These are phyloP conservation scores for Ceratina calcarata DNA, from an alignment of 1,140 invertebrate genomes.

Conservation along the genomic window DNA sequence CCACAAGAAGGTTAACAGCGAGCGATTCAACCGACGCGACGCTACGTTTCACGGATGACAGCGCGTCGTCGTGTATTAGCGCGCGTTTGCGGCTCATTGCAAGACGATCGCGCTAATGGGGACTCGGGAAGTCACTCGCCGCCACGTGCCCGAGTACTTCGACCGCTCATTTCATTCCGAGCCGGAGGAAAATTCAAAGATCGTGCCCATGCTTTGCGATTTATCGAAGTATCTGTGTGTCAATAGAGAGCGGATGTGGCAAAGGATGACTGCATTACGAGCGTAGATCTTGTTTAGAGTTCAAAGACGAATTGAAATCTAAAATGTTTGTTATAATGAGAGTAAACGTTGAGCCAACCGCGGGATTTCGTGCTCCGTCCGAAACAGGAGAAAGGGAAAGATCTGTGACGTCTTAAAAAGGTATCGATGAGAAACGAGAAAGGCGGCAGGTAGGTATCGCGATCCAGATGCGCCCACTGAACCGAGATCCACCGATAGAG, in stretches of 20 bases:
- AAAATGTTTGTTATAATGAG: neutral
- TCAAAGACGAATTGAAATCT: too few species aligned
- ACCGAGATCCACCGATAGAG: conserved; percentile 54
- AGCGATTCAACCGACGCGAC: conserved; percentile 23
- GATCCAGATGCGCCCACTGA: conserved; percentile 45
- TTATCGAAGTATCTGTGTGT: conserved; percentile 12
- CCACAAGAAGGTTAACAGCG: conserved; percentile 65
- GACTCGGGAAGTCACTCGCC: conserved; percentile 53
- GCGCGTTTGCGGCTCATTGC: conserved; percentile 42
- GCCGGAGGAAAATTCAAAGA: conserved; percentile 20
- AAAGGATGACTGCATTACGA: too few species aligned
- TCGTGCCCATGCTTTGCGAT: neutral
- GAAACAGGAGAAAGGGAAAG: neutral
- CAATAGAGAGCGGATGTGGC: too few species aligned
- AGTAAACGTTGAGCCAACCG: neutral
- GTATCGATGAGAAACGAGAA: neutral
- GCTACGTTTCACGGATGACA: conserved; percentile 64
- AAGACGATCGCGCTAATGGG: conserved; percentile 60
- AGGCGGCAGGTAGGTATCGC: neutral
- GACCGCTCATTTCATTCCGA: conserved; percentile 31
- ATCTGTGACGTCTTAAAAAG: neutral
- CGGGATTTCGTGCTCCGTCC: neutral
- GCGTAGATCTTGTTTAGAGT: too few species aligned
- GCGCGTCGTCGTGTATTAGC: conserved; percentile 40
- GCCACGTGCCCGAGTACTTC: conserved; percentile 59